These are phyloP conservation scores for Vespertilio murinus DNA, from an alignment of 2,797 vertebrate genomes.

Conservation along the genomic window DNA sequence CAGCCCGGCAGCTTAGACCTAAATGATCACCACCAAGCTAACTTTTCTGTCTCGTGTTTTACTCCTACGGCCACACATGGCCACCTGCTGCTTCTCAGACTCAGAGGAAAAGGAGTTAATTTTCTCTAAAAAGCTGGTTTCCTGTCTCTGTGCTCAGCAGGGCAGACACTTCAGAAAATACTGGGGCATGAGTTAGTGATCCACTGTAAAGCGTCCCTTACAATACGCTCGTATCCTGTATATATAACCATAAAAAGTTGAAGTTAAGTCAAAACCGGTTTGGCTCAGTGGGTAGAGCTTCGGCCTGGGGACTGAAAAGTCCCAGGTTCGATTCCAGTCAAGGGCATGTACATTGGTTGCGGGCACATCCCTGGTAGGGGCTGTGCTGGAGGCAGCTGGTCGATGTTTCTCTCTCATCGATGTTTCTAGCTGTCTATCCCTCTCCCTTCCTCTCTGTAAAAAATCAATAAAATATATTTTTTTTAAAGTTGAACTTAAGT, in stretches of 20 bases:
- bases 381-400: no score
- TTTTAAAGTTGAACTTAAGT: no score
- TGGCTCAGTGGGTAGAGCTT: no score
- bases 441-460: no score
- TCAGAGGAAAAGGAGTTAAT: not conserved
- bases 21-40: not conserved
- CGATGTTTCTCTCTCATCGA: no score
- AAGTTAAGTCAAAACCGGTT: not conserved
- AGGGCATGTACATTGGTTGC: no score
- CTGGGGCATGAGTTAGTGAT: not conserved
- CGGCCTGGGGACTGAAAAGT: no score
- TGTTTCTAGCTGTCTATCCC: no score
- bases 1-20: not conserved
- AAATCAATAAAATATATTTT: no score
- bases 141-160: not conserved
- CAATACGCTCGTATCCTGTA: not conserved
- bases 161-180: not conserved
- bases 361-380: no score
- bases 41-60: not conserved
- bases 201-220: not conserved
- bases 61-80: not conserved
- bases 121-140: not conserved
- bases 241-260: not conserved
- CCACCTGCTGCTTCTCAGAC: not conserved
- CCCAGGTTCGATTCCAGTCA: no score